Evolutionary conservation across 2,113 vertebrate species (phyloP).

Genomic region (Hyperoodon ampullatus): DNA sequence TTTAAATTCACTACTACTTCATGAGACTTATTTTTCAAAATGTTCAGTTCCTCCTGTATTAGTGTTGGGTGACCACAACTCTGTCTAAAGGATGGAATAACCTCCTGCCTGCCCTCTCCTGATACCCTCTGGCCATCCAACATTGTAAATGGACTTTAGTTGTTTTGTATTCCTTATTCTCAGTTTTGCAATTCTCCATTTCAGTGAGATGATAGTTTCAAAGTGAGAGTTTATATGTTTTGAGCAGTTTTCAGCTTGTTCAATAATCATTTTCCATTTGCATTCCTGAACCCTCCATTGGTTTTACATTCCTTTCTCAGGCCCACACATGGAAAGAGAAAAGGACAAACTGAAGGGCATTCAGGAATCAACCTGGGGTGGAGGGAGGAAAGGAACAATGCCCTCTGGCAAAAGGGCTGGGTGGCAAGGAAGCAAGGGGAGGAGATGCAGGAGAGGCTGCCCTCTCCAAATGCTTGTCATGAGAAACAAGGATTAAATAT

Average conservation of each 20-base stretch:
- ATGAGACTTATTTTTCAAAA: background rate
- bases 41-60: background rate
- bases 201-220: constrained; percentile 22
- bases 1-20: background rate
- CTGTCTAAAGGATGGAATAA: background rate
- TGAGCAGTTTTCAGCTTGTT: constrained; percentile 10
- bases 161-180: background rate
- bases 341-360: background rate
- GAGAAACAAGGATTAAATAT: background rate
- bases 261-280: constrained; percentile 38
- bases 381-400: background rate
- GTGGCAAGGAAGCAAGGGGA: background rate
- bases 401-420: background rate
- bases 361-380: background rate
- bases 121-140: background rate
- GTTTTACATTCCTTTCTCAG: constrained; percentile 25
- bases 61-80: background rate
- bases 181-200: constrained; percentile 12
- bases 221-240: constrained; percentile 32
- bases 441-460: background rate
- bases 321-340: background rate
- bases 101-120: background rate
- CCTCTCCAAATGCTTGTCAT: background rate
- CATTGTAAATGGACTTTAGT: background rate
- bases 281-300: background rate